Base-by-base conservation (phyloP, 1,140 invertebrate species). In the Pachyrhynchus sulphureomaculatus region DNA sequence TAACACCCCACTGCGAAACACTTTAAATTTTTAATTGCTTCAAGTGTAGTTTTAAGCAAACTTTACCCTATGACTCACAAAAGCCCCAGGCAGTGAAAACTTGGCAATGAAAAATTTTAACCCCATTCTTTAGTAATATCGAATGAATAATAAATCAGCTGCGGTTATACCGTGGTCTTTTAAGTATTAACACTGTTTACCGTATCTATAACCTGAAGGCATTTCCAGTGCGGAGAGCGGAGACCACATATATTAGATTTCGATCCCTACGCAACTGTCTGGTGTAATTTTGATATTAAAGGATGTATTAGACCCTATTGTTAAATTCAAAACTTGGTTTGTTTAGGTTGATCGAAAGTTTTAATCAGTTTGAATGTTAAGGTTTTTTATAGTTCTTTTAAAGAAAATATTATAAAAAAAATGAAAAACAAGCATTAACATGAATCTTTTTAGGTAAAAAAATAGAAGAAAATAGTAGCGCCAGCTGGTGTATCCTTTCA, bases 131-230 rank as follows among this genome's bases (percentile, higher is more conserved):
- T 34, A 51, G 29, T 51, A 51, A 51, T 51, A 36, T 36, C 48
- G 32, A 51, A 51, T 51, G 33, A 51, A 51, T 51, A 51, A 51
- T 51, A 51, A 51, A 51, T 51, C 29, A 26, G 13, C 10, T 51
- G 32, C 33, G 32, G 48, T 51, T 51, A 51, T 32, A 51, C 24
- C 15, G 32, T 3, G 20, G 32, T 18, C 5, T 24, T 36, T 51
- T 36, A 51, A 51, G 32, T 51, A 51, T 51, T 51, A 51, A 51
- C 18, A 34, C 48, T 36, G 33, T 51, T 15, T 36, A 36, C 48
- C 29, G 48, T 51, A 36, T 51, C 48, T 18, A 51, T 51, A 21
- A 36, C 48, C 33, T 51, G 48, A 15, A 26, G 45, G 48, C 32
- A 15, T 51, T 36, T 36, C 6, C 45, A 20, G 42, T 23, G 24